Evolutionary conservation across 2,888 invertebrate species (phyloP).

Genomic region (Polydesmus complanatus): DNA sequence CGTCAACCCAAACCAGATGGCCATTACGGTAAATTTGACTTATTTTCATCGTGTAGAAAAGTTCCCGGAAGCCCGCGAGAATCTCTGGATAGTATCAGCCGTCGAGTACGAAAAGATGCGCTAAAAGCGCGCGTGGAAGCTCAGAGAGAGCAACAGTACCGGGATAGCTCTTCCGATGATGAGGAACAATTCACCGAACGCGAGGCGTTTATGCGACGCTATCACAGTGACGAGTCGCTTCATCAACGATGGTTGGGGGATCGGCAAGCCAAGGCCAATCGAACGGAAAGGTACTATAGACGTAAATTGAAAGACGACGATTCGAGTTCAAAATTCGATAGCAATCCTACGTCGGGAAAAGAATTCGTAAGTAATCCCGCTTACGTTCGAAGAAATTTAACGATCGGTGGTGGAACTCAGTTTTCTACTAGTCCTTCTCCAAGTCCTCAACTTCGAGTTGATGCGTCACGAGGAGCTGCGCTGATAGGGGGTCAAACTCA

Average conservation of each 20-base stretch:
- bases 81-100: constrained; percentile 19
- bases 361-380: background rate
- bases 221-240: constrained; percentile 16
- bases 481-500: background rate
- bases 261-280: constrained; percentile 47
- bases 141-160: constrained; percentile 16
- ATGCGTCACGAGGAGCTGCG: too few relatives aligned
- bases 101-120: constrained; percentile 21
- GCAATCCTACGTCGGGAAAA: background rate
- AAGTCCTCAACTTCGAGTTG: background rate
- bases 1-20: background rate
- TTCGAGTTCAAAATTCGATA: background rate
- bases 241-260: constrained; percentile 4
- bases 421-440: background rate
- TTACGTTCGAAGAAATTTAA: background rate
- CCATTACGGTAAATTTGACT: background rate
- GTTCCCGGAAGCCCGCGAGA: constrained; percentile 10
- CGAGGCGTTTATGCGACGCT: background rate
- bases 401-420: background rate
- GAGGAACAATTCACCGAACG: constrained; percentile 34
- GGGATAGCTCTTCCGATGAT: constrained; percentile 15
- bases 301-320: constrained; percentile 4
- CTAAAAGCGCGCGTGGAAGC: constrained; percentile 23
- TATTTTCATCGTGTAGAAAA: constrained; percentile 7
- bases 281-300: constrained; percentile 57